phyloP scores from a whole-genome alignment of 2,888 invertebrate genomes.

The Metalampra italica region DNA sequence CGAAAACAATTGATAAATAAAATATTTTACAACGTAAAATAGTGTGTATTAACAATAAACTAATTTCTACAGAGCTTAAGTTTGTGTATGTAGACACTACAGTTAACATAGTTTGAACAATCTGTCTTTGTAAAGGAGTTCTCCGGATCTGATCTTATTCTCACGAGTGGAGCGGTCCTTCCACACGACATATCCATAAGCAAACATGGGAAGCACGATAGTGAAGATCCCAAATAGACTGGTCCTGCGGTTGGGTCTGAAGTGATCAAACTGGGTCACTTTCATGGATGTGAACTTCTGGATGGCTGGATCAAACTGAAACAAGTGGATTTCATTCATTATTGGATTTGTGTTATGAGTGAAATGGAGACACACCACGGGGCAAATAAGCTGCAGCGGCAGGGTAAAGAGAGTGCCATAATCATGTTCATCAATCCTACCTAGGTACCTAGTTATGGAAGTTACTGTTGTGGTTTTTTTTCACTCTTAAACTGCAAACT shows the following conservation, averaged over 20 bases:
- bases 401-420: no score
- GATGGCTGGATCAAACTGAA: slow-evolving; percentile 89
- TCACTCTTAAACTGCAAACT: no score
- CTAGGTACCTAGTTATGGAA: no score
- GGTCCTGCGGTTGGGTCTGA: slow-evolving; percentile 81
- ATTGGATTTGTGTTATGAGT: no score
- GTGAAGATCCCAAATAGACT: slow-evolving; percentile 69
- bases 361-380: no score
- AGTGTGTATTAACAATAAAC: slow-evolving; percentile 16
- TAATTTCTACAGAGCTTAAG: slow-evolving; percentile 9
- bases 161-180: slow-evolving; percentile 76
- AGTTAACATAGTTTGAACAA: slow-evolving; percentile 71
- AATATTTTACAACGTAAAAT: slow-evolving; percentile 12
- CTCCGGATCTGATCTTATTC: slow-evolving; percentile 80
- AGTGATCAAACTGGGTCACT: slow-evolving; percentile 81
- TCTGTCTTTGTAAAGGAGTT: slow-evolving; percentile 87
- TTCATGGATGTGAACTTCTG: slow-evolving; percentile 86
- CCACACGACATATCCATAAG: slow-evolving; percentile 74
- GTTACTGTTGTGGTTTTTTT: no score
- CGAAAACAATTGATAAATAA: no score
- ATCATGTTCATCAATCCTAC: no score
- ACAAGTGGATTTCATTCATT: slow-evolving; percentile 22
- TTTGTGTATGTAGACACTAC: slow-evolving; percentile 5
- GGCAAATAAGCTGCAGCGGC: no score
- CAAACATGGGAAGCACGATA: slow-evolving; percentile 76